Evolutionary conservation across 2,113 vertebrate genomes (phyloP), one percentile per base, ranked within the genome.

Genomic region (Rhineura floridana): DNA sequence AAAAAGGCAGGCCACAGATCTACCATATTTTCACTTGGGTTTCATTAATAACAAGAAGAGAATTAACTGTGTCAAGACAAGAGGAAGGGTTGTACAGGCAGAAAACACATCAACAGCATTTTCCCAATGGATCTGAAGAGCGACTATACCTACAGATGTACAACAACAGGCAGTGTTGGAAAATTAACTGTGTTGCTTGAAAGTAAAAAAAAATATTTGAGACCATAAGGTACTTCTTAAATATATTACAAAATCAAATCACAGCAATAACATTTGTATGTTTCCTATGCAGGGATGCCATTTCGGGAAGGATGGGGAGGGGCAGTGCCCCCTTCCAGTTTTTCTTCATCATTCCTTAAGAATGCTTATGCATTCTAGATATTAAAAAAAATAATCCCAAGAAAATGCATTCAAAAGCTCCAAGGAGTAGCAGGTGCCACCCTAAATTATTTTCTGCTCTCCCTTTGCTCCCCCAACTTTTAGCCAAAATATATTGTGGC

Each of bases 1-100:
- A 93, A 96, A 88, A 86, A 93, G 94, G 84, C 82, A 93, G 93
- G 88, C 87, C 90, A 93, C 77, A 92, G 93, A 95, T 86, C 85
- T 92, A 83, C 85, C 63, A 8, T 91, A 93, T 94, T 92, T 95
- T 92, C 88, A 91, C 90, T 92, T 84, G 88, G 59, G 73, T 92
- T 65, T 48, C 91, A 87, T 95, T 93, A 94, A 93, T 93, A 95
- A 90, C 63, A 86, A 90, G 77, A 81, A 76, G 86, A 87, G 87
- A 86, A 19, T 73, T 86, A 91, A 86, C 69, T 46, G 79, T 50
- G 28, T 50, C 81, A 93, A 67, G 83, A 69, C 23, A 84, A 92
- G 84, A 92, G 84, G 86, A 91, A 88, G 12, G 36, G 78, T 25
- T 91, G 44, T 36, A 80, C 1, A 42, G 3, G 48, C 12, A 87